phyloP scores from a whole-genome alignment of 2,888 invertebrate genomes.

The Campaea margaritaria region DNA sequence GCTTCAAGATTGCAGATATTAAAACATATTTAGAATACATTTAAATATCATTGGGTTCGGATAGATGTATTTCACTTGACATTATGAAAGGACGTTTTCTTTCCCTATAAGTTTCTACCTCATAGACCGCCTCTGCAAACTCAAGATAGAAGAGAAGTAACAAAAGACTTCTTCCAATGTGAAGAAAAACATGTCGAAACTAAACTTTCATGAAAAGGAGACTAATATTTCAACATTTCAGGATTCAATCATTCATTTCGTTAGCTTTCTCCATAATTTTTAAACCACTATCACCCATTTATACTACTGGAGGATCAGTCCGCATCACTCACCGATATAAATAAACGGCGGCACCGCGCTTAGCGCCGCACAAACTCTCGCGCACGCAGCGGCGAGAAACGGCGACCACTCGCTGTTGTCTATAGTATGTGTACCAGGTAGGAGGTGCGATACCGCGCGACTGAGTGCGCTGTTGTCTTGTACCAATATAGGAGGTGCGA shows the following conservation, averaged over 20 bases:
- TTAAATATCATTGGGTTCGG: too few species aligned
- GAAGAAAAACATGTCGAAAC: not conserved
- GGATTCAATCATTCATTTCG: too few species aligned
- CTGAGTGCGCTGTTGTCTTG: not conserved
- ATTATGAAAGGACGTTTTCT: too few species aligned
- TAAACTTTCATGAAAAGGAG: not conserved
- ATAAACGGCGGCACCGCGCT: constrained; percentile 18
- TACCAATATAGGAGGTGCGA: not conserved
- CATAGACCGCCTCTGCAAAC: too few species aligned
- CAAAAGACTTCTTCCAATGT: too few species aligned
- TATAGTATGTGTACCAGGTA: not conserved
- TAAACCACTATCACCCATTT: not conserved
- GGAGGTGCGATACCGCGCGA: not conserved
- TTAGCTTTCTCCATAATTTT: not conserved
- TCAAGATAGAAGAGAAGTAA: too few species aligned
- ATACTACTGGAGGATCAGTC: not conserved
- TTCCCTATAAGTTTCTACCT: too few species aligned
- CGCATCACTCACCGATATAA: constrained; percentile 36
- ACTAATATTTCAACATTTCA: not conserved
- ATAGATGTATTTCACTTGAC: too few species aligned
- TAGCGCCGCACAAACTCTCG: constrained; percentile 1
- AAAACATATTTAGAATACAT: too few species aligned
- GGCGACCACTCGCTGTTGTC: not conserved
- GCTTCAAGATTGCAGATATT: too few species aligned
- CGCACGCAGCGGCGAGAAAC: not conserved